Conservation (phyloP, 2,888 invertebrate species). For the Leptopilina myrica region DNA sequence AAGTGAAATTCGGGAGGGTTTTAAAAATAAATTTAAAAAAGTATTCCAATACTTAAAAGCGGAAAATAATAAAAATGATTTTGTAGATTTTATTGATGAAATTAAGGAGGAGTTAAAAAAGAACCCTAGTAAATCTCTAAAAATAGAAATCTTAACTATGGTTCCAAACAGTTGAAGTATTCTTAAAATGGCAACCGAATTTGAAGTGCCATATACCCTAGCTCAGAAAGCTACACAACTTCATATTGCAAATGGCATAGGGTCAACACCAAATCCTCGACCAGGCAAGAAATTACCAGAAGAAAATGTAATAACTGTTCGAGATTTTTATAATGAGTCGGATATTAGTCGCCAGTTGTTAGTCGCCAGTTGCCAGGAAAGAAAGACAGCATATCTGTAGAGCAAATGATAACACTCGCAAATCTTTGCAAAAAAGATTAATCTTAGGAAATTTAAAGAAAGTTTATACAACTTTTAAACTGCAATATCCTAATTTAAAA, state of each 20-base stretch:
- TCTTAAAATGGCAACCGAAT: constrained; percentile 11
- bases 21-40: too few species aligned
- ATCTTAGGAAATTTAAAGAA: constrained; percentile 1
- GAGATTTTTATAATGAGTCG: constrained; percentile 14
- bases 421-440: constrained; percentile 7
- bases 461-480: constrained; percentile 6
- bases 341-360: background rate
- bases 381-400: constrained; percentile 18
- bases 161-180: constrained; percentile 6
- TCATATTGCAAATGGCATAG: background rate
- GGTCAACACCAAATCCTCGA: constrained; percentile 19
- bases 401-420: constrained; percentile 1
- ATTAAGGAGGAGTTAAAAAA: background rate
- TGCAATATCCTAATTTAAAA: constrained; percentile 11
- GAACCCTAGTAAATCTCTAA: constrained; percentile 6
- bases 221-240: constrained; percentile 1
- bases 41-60: too few species aligned
- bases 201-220: constrained; percentile 15
- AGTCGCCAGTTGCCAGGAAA: constrained; percentile 17
- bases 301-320: constrained; percentile 1
- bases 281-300: constrained; percentile 15
- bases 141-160: constrained; percentile 23
- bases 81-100: too few species aligned
- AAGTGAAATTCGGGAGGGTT: too few species aligned
- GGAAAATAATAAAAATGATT: too few species aligned